A percentile compares a stretch with the other conserved stretches of the same genome.
Evolutionary conservation across 2,113 vertebrate species (phyloP).

Genomic region (Micronisus gabar): DNA sequence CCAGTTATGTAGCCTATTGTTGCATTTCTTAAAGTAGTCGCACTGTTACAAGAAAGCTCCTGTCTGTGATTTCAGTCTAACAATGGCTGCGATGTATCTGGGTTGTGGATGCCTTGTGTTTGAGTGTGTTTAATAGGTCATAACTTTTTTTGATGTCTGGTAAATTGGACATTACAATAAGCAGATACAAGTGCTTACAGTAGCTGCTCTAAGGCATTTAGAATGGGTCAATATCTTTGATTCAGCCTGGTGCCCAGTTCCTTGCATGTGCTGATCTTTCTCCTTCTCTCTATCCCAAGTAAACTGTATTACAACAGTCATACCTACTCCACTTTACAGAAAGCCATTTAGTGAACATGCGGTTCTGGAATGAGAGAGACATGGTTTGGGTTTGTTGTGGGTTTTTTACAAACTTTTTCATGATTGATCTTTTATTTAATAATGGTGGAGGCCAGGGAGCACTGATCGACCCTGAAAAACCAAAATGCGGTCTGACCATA

Average conservation of each 20-base stretch:
- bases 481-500: background rate
- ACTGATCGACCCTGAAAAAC: background rate
- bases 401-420: background rate
- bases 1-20: background rate
- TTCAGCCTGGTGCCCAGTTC: background rate
- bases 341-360: background rate
- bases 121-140: background rate
- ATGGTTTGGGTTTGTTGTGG: accelerated
- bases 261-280: background rate
- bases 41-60: background rate
- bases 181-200: background rate
- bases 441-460: background rate
- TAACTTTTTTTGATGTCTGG: background rate
- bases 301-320: background rate
- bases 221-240: background rate
- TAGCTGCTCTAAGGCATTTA: background rate
- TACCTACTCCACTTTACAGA: background rate
- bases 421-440: background rate
- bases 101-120: background rate
- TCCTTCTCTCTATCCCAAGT: background rate
- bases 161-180: background rate
- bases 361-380: background rate
- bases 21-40: background rate
- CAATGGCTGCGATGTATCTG: background rate
- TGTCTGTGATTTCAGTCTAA: background rate